These are phyloP conservation scores for Pocillopora grandis DNA, from an alignment of 92 coral and sea anemone genomes.

Conservation along the genomic window DNA sequence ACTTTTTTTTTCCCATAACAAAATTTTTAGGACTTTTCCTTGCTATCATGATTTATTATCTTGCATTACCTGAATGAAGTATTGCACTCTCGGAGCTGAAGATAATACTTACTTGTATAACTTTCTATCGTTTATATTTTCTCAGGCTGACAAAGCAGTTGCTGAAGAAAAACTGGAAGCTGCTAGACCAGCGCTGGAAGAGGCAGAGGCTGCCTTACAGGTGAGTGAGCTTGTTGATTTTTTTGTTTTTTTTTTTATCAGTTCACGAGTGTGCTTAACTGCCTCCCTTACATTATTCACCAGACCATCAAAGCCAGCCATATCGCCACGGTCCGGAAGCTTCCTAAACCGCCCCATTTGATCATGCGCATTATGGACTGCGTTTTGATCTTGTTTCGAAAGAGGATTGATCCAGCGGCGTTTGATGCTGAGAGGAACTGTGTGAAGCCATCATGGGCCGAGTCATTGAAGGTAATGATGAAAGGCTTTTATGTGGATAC, in stretches of 20 bases:
- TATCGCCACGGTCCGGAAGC: constrained; percentile 96
- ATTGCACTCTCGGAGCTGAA: no score
- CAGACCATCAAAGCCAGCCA: constrained; percentile 96
- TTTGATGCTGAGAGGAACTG: constrained; percentile 83
- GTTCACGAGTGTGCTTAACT: neutral
- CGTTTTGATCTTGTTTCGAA: constrained; percentile 76
- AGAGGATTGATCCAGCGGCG: constrained; percentile 75
- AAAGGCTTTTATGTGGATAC: neutral
- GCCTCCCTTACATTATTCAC: neutral
- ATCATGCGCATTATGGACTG: constrained; percentile 99
- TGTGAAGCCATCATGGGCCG: constrained; percentile 87
- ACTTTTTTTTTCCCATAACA: no score
- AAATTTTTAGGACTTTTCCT: no score
- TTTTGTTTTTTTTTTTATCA: neutral
- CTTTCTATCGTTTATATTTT: neutral
- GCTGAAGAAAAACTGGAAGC: constrained; percentile 92
- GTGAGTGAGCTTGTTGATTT: constrained; percentile 29
- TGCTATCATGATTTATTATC: no score
- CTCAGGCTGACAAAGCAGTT: constrained; percentile 88
- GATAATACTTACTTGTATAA: no score
- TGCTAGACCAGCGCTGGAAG: constrained; percentile 93
- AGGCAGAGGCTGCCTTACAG: constrained; percentile 97
- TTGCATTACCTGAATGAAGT: no score
- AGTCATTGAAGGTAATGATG: constrained; percentile 77
- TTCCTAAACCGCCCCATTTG: constrained; percentile 93